Evolutionary conservation across 2,888 invertebrate genomes (phyloP).

Genomic region (Pycnomerus fuliginosus): DNA sequence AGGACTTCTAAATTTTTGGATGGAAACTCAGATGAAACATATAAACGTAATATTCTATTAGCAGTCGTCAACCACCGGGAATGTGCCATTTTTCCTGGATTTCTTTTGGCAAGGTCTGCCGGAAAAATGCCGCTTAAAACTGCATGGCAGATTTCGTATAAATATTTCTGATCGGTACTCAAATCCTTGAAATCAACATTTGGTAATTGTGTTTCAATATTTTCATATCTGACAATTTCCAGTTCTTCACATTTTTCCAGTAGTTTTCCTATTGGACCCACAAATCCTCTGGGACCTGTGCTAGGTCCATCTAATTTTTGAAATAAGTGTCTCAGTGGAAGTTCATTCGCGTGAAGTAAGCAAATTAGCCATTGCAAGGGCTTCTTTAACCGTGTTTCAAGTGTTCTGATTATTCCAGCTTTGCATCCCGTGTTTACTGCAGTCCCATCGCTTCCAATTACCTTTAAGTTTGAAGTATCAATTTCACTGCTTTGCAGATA

Average conservation of each 20-base stretch:
- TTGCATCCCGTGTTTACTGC: not conserved
- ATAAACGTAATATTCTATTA: conserved; percentile 2
- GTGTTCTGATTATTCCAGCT: not conserved
- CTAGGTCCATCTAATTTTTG: not conserved
- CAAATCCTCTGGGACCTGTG: not conserved
- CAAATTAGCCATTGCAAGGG: conserved; percentile 1
- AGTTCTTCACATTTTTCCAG: conserved; percentile 1
- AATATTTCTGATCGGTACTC: conserved; percentile 3
- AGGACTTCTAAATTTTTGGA: not conserved
- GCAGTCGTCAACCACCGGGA: conserved; percentile 1
- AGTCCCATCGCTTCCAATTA: not conserved
- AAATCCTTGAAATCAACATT: not conserved
- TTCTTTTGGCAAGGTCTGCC: not conserved
- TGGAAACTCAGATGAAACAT: not conserved
- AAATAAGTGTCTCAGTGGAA: not conserved
- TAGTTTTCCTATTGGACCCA: not conserved
- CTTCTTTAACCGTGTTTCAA: not conserved
- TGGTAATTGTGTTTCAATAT: not conserved
- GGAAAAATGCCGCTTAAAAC: not conserved
- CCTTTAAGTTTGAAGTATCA: not conserved
- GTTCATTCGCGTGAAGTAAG: conserved; percentile 1
- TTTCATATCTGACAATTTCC: not conserved
- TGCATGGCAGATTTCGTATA: conserved; percentile 5
- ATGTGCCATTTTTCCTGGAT: conserved; percentile 4
- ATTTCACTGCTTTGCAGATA: not conserved